Evolutionary conservation across 92 coral and sea anemone genomes (phyloP), one percentile per base, ranked within the genome.

Genomic region (Umimayanthus chanpuru): DNA sequence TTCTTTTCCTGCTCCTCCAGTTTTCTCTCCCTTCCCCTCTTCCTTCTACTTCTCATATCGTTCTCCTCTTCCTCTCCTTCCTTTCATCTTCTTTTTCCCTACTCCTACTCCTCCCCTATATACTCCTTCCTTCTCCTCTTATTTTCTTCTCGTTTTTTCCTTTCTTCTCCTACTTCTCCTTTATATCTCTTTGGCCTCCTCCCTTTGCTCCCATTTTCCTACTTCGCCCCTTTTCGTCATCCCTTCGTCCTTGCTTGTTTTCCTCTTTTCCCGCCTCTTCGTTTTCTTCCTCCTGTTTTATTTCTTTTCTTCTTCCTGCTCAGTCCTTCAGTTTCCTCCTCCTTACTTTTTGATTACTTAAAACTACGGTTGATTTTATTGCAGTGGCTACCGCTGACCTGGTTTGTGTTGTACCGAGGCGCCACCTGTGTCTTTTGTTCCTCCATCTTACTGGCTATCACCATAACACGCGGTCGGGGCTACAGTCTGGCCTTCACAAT

Each of bases 331-430:
- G 18, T 56, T 14, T 14, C 15, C 5, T 6, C 18, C 65, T 14
- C 23, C 4, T 20, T 14, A 56, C 65, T 15, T 56, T 12, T 56
- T 47, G 5, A 56, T 56, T 20, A 56, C 65, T 56, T 2, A 6
- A 56, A 56, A 56, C 23, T 56, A 56, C 23, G 2, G 4, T 20
- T 61, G 0, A 55, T 18, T 72, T 64, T 29, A 29, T 50, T 55
- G 26, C 73, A 92, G 94, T 92, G 94, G 94, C 26, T 92, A 39
- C 77, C 92, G 6, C 28, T 89, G 28, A 26, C 41, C 15, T 11
- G 81, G 81, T 89, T 86, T 78, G 92, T 92, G 85, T 76, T 76
- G 53, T 92, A 92, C 76, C 94, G 94, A 67, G 90, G 92, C 82
- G 68, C 76, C 14, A 3, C 65, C 71, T 91, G 92, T 25, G 28